Evolutionary conservation across 2,797 vertebrate species (phyloP).

Genomic region (Sebastes miniatus): DNA sequence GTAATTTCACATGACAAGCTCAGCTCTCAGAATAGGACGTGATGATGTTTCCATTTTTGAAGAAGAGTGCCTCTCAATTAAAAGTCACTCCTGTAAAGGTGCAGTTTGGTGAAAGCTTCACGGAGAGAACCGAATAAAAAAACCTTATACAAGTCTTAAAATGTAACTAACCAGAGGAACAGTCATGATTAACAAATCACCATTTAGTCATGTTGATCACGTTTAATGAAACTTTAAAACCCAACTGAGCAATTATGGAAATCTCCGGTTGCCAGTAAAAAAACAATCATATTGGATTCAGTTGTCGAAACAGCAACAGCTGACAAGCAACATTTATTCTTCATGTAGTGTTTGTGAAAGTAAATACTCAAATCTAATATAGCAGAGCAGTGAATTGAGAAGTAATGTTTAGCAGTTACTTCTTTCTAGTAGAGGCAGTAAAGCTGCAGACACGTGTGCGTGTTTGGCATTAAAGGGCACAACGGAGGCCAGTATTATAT

Average conservation of each 20-base stretch:
- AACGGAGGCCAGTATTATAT: not conserved
- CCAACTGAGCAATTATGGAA: not conserved
- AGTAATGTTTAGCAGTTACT: not conserved
- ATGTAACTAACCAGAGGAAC: not conserved
- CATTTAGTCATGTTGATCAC: not conserved
- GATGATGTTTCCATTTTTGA: slow-evolving; percentile 17
- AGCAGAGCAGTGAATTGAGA: not conserved
- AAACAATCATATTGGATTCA: not conserved
- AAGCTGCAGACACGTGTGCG: not conserved
- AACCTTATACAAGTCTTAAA: not conserved
- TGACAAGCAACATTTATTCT: not conserved
- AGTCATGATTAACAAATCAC: not conserved
- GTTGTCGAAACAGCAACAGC: not conserved
- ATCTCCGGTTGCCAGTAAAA: not conserved
- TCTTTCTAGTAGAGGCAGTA: not conserved
- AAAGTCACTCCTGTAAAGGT: not conserved
- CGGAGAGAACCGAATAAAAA: not conserved
- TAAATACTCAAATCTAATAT: not conserved
- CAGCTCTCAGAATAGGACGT: not conserved
- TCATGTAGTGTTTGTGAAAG: slow-evolving; percentile 6
- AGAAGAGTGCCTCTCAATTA: slow-evolving; percentile 22
- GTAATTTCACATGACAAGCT: slow-evolving; percentile 18
- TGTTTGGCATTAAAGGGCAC: not conserved
- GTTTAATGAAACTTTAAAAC: slow-evolving; percentile 23
- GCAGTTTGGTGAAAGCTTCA: not conserved